Evolutionary conservation across 2,888 invertebrate genomes (phyloP).

Genomic region (Corythucha ciliata): DNA sequence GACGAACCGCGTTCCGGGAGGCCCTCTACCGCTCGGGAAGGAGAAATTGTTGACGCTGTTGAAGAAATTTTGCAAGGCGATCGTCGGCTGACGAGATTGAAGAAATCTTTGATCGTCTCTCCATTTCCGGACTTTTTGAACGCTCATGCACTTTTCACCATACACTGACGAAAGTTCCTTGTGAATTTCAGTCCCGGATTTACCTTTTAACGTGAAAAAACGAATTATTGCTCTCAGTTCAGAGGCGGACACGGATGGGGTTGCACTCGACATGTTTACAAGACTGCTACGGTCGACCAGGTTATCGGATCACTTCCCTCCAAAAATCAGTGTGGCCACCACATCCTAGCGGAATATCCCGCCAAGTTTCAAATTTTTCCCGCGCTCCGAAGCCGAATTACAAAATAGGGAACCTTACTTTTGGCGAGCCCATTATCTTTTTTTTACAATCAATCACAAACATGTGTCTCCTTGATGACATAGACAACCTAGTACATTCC

Average conservation of each 20-base stretch:
- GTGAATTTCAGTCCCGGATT: background rate
- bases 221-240: background rate
- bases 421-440: no score
- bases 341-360: constrained; percentile 9
- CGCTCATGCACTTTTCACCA: background rate
- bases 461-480: no score
- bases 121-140: no score
- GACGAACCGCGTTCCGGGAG: constrained; percentile 10
- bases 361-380: no score
- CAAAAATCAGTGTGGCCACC: constrained; percentile 9
- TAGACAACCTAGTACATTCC: no score
- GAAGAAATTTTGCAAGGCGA: constrained; percentile 11
- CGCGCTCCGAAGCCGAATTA: no score
- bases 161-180: background rate
- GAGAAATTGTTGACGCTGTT: constrained; percentile 6
- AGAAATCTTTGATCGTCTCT: constrained; percentile 1
- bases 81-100: constrained; percentile 6
- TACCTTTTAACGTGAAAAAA: constrained; percentile 5
- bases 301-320: constrained; percentile 9
- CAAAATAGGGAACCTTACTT: no score
- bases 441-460: no score
- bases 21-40: constrained; percentile 9
- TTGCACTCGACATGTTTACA: background rate
- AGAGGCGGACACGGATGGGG: background rate
- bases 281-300: background rate